Percentiles rank a stretch among this genome's conserved stretches.
phyloP scores from a whole-genome alignment of 2,113 vertebrate genomes.

The Mus pahari region DNA sequence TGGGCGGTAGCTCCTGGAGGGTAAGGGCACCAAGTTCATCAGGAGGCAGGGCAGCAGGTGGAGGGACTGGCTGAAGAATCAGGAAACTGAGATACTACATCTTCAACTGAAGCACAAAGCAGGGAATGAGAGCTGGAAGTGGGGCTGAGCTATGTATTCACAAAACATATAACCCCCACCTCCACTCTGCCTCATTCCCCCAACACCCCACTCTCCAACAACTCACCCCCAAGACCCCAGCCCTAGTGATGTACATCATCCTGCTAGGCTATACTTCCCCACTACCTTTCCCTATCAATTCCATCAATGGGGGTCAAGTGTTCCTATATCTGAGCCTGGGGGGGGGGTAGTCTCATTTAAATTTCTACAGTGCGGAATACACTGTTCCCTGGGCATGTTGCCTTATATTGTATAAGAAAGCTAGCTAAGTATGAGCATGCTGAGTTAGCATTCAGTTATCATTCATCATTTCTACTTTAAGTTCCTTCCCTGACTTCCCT shows the following conservation, averaged over 20 bases:
- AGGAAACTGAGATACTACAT: not conserved
- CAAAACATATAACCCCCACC: no score
- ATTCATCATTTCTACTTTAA: not conserved
- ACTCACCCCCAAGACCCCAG: not conserved
- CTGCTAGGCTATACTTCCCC: not conserved
- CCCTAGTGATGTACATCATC: not conserved
- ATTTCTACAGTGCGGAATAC: not conserved
- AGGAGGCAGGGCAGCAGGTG: not conserved
- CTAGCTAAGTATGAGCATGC: not conserved
- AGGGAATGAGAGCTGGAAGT: not conserved
- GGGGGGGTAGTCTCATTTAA: not conserved
- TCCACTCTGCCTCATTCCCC: no score
- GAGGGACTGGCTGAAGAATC: not conserved
- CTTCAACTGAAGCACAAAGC: not conserved
- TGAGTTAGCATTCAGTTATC: no score
- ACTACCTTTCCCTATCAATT: not conserved
- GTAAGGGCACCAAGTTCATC: not conserved
- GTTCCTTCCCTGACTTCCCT: not conserved
- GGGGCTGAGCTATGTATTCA: not conserved
- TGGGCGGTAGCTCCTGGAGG: not conserved
- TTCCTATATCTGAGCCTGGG: not conserved
- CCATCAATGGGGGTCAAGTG: not conserved
- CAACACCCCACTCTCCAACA: not conserved
- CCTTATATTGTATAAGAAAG: not conserved
- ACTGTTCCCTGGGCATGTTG: no score